Evolutionary conservation across 2,888 invertebrate species (phyloP).

Genomic region (Drepana falcataria): DNA sequence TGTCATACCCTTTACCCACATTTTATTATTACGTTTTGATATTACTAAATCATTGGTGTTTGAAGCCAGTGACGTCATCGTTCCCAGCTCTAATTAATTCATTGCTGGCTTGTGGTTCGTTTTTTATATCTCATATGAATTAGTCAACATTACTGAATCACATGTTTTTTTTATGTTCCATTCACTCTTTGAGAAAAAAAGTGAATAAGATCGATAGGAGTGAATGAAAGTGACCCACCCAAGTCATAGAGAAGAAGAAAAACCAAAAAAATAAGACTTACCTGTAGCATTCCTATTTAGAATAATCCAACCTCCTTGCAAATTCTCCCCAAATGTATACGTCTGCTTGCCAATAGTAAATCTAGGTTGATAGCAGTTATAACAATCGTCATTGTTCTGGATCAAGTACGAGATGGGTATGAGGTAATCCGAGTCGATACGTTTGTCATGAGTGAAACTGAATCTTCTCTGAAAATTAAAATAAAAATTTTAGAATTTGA

Average conservation of each 20-base stretch:
- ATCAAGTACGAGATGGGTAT: conserved; percentile 65
- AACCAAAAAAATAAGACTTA: conserved; percentile 13
- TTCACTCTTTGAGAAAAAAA: too few relatives aligned
- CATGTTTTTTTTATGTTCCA: too few relatives aligned
- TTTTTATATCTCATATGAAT: too few relatives aligned
- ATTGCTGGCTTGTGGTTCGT: conserved; percentile 2
- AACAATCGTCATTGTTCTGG: conserved; percentile 56
- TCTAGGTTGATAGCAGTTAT: conserved; percentile 58
- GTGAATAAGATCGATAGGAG: too few relatives aligned
- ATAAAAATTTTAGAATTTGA: neutral
- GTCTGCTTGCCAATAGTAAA: conserved; percentile 56
- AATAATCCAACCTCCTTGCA: conserved; percentile 66
- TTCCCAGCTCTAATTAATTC: neutral
- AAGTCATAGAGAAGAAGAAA: too few relatives aligned
- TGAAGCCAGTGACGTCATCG: neutral
- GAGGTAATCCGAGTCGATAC: conserved; percentile 46
- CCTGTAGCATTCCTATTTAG: conserved; percentile 65
- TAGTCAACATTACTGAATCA: too few relatives aligned
- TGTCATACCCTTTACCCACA: conserved; percentile 3
- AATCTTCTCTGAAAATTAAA: conserved; percentile 51
- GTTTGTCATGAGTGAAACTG: conserved; percentile 41
- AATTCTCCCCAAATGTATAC: conserved; percentile 60
- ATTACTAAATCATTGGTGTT: neutral
- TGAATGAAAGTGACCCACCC: too few relatives aligned
- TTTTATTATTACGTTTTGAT: neutral